Percentiles rank a stretch among this genome's conserved stretches.
phyloP scores from a whole-genome alignment of 1,140 invertebrate genomes.

The Sitophilus oryzae region DNA sequence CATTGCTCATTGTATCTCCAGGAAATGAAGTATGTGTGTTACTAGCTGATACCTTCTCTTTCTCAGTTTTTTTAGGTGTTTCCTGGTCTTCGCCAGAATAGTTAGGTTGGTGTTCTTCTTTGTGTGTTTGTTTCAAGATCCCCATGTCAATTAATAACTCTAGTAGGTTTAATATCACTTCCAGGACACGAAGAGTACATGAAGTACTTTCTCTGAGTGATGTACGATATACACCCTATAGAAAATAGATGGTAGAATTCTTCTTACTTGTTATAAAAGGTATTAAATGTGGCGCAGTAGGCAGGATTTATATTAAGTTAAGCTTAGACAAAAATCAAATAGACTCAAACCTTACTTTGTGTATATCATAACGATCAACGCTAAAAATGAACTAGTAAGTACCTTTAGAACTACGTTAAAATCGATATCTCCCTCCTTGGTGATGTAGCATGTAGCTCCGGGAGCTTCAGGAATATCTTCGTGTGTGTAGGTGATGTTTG shows the following conservation, averaged over 20 bases:
- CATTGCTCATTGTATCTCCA: slow-evolving; percentile 38
- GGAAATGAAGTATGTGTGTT: slow-evolving; percentile 25
- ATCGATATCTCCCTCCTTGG: slow-evolving; percentile 90
- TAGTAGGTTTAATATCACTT: slow-evolving; percentile 82
- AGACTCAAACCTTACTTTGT: too few species aligned
- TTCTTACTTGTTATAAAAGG: too few species aligned
- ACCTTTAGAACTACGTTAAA: slow-evolving; percentile 85
- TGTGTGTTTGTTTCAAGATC: slow-evolving; percentile 58
- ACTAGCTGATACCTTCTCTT: slow-evolving; percentile 30
- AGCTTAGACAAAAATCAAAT: too few species aligned
- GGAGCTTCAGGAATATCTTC: slow-evolving; percentile 78
- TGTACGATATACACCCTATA: slow-evolving; percentile 77
- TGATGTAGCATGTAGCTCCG: slow-evolving; percentile 88
- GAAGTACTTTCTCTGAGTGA: slow-evolving; percentile 68
- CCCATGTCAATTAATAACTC: slow-evolving; percentile 86
- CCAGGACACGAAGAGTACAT: slow-evolving; percentile 80
- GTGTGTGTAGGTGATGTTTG: slow-evolving; percentile 82
- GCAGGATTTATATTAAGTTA: too few species aligned
- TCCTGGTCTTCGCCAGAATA: slow-evolving; percentile 40
- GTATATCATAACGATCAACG: too few species aligned
- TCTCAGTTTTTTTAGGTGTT: slow-evolving; percentile 27
- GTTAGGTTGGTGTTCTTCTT: slow-evolving; percentile 44
- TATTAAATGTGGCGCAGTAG: too few species aligned
- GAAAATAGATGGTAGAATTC: slow-evolving; percentile 11
- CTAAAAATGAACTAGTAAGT: slow-evolving; percentile 4